Base-by-base conservation (phyloP, 2,797 vertebrate genomes). In the Pogonophryne albipinna region DNA sequence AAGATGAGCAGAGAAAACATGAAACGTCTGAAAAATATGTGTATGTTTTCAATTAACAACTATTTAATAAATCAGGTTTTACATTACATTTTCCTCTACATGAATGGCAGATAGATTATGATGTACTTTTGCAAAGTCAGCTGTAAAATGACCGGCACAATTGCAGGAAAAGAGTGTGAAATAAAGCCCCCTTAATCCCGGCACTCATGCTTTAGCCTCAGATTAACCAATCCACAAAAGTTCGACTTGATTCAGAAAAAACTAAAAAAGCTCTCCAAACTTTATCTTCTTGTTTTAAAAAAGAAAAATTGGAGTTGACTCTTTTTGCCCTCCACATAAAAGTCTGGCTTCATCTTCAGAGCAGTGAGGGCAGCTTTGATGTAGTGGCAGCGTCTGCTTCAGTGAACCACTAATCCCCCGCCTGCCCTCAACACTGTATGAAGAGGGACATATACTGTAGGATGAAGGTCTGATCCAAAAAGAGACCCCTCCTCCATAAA, bases 341-440 rank as follows among this genome's bases (percentile, higher is more conserved):
- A 80, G 67, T 63, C 55, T 31, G 56, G 62, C 73, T 83, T 77
- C 66, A 57, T 87, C 83, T 84, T 79, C 71, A 62, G 77, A 86
- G 69, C 68, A 44, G 62, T 60, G 61, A 76, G 71, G 47, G 50
- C 63, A 38, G 59, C 87, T 87, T 88, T 88, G 86, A 89, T 85
- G 85, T 84, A 31, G 76, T 6, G 19, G 66, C 34, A 34, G 66
- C 79, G 53, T 82, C 74, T 73, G 80, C 86, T 76, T 71, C 61
- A 66, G 49, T 70, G 71, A 66, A 41, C 44, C n/a, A 84, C 79
- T 86, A 81, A 87, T 79, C 81, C 71, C 51, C 68, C 8, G 84
- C 70, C 56, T 44, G 75, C 67, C 63, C 70, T 76, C 69, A 38
- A 45, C 67, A 44, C 50, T 62, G 66, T 75, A 62, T 71, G 52